phyloP scores from a whole-genome alignment of 2,797 vertebrate species.

The Margarornis squamiger region DNA sequence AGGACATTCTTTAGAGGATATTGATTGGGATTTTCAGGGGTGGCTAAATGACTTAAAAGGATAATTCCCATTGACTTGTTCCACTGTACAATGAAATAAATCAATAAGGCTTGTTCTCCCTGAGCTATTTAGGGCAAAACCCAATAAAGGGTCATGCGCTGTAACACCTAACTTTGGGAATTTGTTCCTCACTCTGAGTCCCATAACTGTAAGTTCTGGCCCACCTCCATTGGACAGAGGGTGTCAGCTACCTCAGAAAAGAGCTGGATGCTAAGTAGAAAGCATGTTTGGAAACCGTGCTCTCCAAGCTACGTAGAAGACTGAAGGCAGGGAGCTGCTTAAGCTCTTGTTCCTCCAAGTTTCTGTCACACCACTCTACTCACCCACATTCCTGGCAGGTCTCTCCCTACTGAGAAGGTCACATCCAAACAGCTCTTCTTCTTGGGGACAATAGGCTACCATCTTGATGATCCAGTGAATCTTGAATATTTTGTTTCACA shows the following conservation, averaged over 20 bases:
- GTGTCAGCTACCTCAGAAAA: background rate
- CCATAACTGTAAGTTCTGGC: background rate
- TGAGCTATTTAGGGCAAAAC: slow-evolving; percentile 12
- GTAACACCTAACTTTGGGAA: background rate
- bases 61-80: slow-evolving; percentile 17
- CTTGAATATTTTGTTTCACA: background rate
- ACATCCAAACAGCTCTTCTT: background rate
- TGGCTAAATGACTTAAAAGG: slow-evolving; percentile 30
- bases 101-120: background rate
- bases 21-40: slow-evolving; percentile 8
- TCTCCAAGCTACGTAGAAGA: background rate
- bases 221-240: background rate
- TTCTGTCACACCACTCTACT: background rate
- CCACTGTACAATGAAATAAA: background rate
- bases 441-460: background rate
- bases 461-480: background rate
- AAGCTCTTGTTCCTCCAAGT: background rate
- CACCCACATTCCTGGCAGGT: background rate
- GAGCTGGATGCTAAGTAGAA: background rate
- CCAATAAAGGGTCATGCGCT: background rate
- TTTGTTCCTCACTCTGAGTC: background rate
- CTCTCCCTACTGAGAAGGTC: background rate
- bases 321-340: background rate
- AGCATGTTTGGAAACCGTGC: background rate
- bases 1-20: background rate